Evolutionary conservation across 2,888 invertebrate species (phyloP).

Genomic region (Kryphioiulus occultus): DNA sequence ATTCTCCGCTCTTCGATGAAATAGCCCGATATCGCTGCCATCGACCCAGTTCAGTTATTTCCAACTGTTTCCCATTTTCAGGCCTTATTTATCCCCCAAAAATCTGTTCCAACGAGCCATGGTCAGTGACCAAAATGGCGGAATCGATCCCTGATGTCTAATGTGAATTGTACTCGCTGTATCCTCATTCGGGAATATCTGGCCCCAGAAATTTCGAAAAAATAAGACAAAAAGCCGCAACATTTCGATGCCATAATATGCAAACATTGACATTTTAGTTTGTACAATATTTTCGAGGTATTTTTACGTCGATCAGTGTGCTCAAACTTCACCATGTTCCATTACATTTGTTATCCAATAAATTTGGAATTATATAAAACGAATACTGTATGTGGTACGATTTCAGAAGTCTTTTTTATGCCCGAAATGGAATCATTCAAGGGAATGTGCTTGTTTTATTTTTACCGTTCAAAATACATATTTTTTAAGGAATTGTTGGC

Average conservation of each 20-base stretch:
- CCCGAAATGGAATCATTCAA: background rate
- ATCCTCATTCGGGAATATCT: background rate
- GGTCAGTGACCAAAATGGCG: background rate
- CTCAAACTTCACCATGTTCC: conserved; percentile 23
- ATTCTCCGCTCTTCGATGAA: background rate
- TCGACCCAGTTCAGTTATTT: background rate
- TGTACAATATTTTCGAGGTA: background rate
- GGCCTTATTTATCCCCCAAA: background rate
- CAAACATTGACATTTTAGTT: conserved; percentile 1
- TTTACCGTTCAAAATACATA: background rate
- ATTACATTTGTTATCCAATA: conserved; percentile 23
- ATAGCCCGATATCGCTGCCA: background rate
- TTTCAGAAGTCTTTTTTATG: background rate
- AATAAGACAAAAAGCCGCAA: background rate
- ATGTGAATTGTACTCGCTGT: background rate
- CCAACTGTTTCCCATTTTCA: background rate
- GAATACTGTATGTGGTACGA: background rate
- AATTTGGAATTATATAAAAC: conserved; percentile 7
- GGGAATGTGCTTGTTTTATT: background rate
- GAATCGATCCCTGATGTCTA: background rate
- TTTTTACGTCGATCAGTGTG: conserved; percentile 23
- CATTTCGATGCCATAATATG: conserved; percentile 12
- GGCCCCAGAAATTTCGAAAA: background rate
- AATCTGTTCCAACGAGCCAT: background rate
- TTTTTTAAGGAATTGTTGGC: background rate